Percentiles rank a stretch among this genome's conserved stretches.
These are phyloP conservation scores for Melanotus villosus DNA, from an alignment of 2,888 invertebrate species.

Conservation along the genomic window DNA sequence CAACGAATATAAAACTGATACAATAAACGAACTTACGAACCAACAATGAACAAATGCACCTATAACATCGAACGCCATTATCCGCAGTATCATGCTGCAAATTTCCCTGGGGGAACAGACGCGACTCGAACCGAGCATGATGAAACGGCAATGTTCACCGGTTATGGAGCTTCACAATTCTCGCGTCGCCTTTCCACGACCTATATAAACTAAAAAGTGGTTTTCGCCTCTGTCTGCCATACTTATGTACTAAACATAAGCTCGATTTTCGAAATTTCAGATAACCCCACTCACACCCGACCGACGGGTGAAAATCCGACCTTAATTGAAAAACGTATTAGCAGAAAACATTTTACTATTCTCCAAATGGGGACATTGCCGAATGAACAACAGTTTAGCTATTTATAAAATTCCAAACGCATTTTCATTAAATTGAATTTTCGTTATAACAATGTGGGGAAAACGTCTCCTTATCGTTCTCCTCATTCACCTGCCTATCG, in stretches of 20 bases:
- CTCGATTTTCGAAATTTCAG: no score
- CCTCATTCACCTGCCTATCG: no score
- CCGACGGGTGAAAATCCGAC: no score
- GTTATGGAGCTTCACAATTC: constrained; percentile 47
- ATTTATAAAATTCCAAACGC: no score
- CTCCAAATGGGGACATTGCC: no score
- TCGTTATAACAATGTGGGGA: no score
- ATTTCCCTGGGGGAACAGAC: constrained; percentile 65
- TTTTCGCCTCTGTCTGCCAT: constrained; percentile 19
- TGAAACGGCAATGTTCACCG: constrained; percentile 60
- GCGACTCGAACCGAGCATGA: constrained; percentile 58
- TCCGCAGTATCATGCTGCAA: constrained; percentile 64
- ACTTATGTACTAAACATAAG: neutral
- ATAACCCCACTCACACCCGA: no score
- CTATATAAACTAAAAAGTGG: constrained; percentile 41
- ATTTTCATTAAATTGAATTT: no score
- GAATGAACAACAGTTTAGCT: no score
- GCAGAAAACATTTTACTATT: no score
- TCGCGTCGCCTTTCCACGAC: constrained; percentile 41
- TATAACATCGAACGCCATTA: constrained; percentile 65
- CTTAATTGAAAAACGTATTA: no score
- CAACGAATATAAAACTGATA: constrained; percentile 39
- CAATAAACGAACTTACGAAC: constrained; percentile 47
- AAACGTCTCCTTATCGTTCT: no score
- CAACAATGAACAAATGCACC: constrained; percentile 61